Percentiles rank a stretch among this genome's conserved stretches.
phyloP scores from a whole-genome alignment of 2,113 vertebrate species.

The Myrmecobius fasciatus region DNA sequence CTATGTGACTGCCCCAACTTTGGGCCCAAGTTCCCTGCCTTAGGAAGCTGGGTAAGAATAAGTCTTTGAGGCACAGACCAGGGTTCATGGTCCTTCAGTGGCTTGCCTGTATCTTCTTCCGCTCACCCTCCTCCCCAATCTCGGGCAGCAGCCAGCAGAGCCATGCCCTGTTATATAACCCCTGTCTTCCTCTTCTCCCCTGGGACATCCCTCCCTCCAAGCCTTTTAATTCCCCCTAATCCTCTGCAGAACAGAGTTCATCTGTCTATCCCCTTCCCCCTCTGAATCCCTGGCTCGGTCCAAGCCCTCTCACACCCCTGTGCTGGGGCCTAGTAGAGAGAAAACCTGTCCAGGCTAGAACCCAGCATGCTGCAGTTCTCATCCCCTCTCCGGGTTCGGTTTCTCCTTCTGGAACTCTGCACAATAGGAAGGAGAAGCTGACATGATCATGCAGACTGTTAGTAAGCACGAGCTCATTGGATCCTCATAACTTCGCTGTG shows the following conservation, averaged over 20 bases:
- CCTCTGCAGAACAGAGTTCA: constrained; percentile 11
- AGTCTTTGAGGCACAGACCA: constrained; percentile 51
- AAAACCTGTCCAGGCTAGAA: background rate
- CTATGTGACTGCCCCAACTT: background rate
- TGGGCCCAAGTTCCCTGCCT: background rate
- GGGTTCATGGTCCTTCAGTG: constrained; percentile 55
- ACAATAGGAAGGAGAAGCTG: background rate
- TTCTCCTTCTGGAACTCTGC: background rate
- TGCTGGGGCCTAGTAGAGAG: background rate
- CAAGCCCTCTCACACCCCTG: background rate
- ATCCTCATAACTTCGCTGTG: background rate
- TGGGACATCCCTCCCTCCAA: constrained; percentile 79
- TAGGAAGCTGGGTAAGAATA: constrained; percentile 13
- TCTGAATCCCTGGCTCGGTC: constrained; percentile 7
- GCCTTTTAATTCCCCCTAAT: constrained; percentile 79
- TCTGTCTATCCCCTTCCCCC: background rate
- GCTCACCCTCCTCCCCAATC: background rate
- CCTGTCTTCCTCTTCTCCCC: constrained; percentile 51
- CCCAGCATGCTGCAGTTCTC: background rate
- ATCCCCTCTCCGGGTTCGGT: background rate
- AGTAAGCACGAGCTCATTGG: background rate
- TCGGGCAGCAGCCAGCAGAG: constrained; percentile 51
- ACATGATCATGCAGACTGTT: background rate
- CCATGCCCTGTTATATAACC: constrained; percentile 62
- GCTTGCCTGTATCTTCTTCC: constrained; percentile 16